phyloP scores from a whole-genome alignment of 2,888 invertebrate genomes.

The Willowsia nigromaculata region DNA sequence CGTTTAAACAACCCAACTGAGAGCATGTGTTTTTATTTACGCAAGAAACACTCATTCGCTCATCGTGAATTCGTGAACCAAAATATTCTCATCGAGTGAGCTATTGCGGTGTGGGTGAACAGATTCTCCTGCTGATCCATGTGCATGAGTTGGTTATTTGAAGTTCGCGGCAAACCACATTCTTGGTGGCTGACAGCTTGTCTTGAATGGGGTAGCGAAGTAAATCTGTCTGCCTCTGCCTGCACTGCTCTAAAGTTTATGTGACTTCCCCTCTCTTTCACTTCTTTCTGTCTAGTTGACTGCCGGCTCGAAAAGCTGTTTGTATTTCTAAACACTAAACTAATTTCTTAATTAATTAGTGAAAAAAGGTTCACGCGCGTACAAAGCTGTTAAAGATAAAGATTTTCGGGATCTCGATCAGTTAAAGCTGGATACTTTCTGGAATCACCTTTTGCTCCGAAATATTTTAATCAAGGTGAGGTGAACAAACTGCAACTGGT shows the following conservation, averaged over 20 bases:
- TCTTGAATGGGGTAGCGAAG: background rate
- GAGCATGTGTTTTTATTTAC: too few relatives aligned
- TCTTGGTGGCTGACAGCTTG: background rate
- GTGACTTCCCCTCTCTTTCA: background rate
- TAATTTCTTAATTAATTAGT: background rate
- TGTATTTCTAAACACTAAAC: background rate
- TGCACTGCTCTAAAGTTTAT: too few relatives aligned
- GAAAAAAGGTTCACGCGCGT: background rate
- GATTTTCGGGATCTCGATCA: background rate
- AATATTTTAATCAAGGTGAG: background rate
- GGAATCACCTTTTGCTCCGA: background rate
- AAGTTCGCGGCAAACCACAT: background rate
- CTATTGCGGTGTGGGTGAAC: background rate
- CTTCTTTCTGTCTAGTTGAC: background rate
- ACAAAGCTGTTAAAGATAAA: background rate
- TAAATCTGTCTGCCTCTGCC: background rate
- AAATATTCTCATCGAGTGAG: too few relatives aligned
- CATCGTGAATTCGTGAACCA: too few relatives aligned
- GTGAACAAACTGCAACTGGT: background rate
- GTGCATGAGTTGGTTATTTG: constrained; percentile 24
- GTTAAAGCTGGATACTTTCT: constrained; percentile 25
- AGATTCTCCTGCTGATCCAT: background rate
- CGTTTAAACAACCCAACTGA: too few relatives aligned
- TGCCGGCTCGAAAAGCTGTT: constrained; percentile 54
- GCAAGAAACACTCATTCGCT: too few relatives aligned